Conservation (phyloP, 2,113 vertebrate genomes). For the Pelecanus crispus region DNA sequence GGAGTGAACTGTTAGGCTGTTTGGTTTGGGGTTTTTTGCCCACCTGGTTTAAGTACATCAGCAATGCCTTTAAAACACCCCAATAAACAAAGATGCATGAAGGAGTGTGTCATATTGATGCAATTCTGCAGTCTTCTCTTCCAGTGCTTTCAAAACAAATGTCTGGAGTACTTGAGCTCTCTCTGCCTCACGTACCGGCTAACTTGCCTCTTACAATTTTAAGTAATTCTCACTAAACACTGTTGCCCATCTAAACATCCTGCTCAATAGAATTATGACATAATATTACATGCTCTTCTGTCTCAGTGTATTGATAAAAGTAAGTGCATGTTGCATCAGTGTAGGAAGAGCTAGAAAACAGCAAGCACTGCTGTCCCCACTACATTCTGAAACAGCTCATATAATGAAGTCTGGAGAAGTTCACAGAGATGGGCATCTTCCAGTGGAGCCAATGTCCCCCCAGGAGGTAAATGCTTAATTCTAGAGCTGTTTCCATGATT, state of each 20-base stretch:
- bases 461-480: background rate
- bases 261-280: background rate
- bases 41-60: background rate
- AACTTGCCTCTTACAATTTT: background rate
- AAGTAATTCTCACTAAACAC: background rate
- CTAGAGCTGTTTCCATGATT: background rate
- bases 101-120: background rate
- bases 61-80: background rate
- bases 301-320: background rate
- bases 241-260: background rate
- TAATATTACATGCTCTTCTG: background rate
- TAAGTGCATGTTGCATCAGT: background rate
- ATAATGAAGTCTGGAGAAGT: background rate
- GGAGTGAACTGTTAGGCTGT: background rate
- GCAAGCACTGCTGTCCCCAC: background rate
- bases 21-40: background rate
- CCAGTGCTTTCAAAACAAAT: background rate
- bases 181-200: background rate
- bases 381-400: background rate
- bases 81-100: background rate
- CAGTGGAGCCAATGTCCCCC: background rate
- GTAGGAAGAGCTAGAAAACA: background rate
- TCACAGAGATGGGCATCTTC: background rate
- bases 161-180: background rate
- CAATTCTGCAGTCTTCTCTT: background rate